Evolutionary conservation across 2,113 vertebrate species (phyloP).

Genomic region (Scortum barcoo): DNA sequence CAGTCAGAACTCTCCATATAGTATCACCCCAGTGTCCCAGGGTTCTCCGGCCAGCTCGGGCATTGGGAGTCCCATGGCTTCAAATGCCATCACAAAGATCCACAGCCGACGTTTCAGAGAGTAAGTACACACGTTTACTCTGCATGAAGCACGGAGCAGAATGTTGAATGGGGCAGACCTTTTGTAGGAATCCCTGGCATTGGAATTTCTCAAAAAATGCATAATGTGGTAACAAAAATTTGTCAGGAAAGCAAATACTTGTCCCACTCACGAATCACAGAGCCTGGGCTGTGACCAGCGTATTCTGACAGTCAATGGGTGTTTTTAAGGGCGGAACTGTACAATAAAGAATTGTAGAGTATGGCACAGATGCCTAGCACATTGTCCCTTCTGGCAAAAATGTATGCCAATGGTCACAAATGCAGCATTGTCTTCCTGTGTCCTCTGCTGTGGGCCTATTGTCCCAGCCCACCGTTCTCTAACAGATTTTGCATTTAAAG

Average conservation of each 20-base stretch:
- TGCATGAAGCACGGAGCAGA: neutral
- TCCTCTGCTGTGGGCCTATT: slow-evolving; percentile 73
- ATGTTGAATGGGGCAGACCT: neutral
- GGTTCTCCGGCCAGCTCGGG: slow-evolving; percentile 97
- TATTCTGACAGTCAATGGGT: slow-evolving; percentile 44
- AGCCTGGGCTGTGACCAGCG: slow-evolving; percentile 34
- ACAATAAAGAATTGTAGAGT: slow-evolving; percentile 80
- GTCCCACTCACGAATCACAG: slow-evolving; percentile 59
- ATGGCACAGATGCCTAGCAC: slow-evolving; percentile 58
- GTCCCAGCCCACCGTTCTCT: slow-evolving; percentile 68
- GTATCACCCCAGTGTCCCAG: slow-evolving; percentile 98
- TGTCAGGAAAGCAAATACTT: slow-evolving; percentile 52
- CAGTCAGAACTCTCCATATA: slow-evolving; percentile 98
- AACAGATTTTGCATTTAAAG: slow-evolving; percentile 73
- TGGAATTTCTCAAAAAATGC: slow-evolving; percentile 49
- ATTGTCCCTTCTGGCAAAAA: slow-evolving; percentile 66
- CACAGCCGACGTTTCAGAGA: slow-evolving; percentile 99
- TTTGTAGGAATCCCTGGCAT: slow-evolving; percentile 31
- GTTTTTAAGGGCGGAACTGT: slow-evolving; percentile 62
- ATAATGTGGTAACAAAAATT: slow-evolving; percentile 39
- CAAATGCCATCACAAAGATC: slow-evolving; percentile 97
- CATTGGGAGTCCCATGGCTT: slow-evolving; percentile 97
- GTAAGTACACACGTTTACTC: slow-evolving; percentile 83
- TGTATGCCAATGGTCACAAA: slow-evolving; percentile 75
- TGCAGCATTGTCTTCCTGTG: slow-evolving; percentile 73